Evolutionary conservation across 2,113 vertebrate genomes (phyloP).

Genomic region (Boulengeromyrus knoepffleri): DNA sequence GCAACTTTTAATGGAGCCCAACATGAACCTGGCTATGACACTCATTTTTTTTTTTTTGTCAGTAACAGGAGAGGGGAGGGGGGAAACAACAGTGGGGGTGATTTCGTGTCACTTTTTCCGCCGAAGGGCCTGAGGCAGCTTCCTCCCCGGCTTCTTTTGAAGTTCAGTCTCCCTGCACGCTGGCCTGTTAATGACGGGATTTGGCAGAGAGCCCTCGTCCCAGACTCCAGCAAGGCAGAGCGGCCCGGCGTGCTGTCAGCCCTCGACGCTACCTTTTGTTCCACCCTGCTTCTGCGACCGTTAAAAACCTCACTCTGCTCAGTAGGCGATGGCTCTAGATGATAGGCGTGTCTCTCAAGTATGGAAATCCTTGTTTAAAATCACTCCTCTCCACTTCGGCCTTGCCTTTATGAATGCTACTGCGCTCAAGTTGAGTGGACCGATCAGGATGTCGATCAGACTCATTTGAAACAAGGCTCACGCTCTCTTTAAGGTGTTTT

Average conservation of each 20-base stretch:
- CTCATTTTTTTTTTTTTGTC: constrained; percentile 40
- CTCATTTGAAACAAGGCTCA: neutral
- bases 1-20: constrained; percentile 55
- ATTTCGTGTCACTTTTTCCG: neutral
- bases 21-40: constrained; percentile 50
- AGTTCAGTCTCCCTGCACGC: neutral
- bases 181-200: neutral
- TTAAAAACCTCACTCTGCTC: neutral
- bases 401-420: neutral
- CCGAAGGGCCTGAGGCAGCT: neutral
- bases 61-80: constrained; percentile 9
- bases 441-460: neutral
- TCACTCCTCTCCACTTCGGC: neutral
- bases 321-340: neutral
- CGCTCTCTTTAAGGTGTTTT: constrained; percentile 37
- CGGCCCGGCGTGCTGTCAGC: neutral
- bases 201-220: neutral
- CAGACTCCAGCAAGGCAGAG: neutral
- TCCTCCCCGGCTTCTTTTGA: neutral
- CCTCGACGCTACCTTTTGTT: neutral
- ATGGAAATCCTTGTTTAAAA: neutral
- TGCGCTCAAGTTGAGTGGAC: neutral
- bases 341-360: neutral
- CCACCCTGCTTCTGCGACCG: neutral
- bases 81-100: constrained; percentile 6